A percentile compares a stretch with the other conserved stretches of the same genome.
These are phyloP conservation scores for Aelia acuminata DNA, from an alignment of 2,888 invertebrate genomes.

Conservation along the genomic window DNA sequence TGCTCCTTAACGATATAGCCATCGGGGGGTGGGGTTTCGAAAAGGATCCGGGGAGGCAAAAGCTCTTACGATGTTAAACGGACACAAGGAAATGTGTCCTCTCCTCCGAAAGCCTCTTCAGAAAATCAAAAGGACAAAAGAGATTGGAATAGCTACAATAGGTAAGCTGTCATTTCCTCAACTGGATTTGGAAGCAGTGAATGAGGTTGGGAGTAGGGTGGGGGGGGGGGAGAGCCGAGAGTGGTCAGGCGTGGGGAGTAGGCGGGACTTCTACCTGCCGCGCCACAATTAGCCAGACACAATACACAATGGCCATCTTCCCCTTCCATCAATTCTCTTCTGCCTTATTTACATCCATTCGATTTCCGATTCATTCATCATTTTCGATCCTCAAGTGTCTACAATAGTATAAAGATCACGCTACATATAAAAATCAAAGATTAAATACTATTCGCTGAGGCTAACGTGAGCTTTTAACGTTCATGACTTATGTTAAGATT, in stretches of 20 bases:
- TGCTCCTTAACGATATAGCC: not conserved
- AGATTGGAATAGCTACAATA: not conserved
- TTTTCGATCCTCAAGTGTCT: not conserved
- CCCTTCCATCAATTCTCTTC: not conserved
- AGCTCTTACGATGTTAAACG: slow-evolving; percentile 23
- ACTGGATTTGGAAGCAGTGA: not conserved
- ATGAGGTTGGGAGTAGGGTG: not conserved
- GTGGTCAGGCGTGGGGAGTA: not conserved
- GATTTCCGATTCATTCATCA: not conserved
- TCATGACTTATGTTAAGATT: too few relatives aligned
- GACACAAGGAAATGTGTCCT: slow-evolving; percentile 29
- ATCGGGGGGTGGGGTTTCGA: not conserved
- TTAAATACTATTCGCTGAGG: too few relatives aligned
- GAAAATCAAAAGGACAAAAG: not conserved
- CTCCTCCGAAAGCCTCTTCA: not conserved
- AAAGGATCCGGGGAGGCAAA: not conserved
- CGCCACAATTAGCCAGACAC: not conserved
- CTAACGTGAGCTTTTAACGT: too few relatives aligned
- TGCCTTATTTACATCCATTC: not conserved
- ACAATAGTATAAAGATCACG: not conserved
- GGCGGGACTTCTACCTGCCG: not conserved
- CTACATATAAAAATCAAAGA: too few relatives aligned
- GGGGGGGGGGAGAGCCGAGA: not conserved
- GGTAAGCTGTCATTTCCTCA: not conserved
- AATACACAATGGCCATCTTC: slow-evolving; percentile 4